Percentiles rank a stretch among this genome's conserved stretches.
These are phyloP conservation scores for Antheraea yamamai DNA, from an alignment of 2,888 invertebrate species.

Conservation along the genomic window DNA sequence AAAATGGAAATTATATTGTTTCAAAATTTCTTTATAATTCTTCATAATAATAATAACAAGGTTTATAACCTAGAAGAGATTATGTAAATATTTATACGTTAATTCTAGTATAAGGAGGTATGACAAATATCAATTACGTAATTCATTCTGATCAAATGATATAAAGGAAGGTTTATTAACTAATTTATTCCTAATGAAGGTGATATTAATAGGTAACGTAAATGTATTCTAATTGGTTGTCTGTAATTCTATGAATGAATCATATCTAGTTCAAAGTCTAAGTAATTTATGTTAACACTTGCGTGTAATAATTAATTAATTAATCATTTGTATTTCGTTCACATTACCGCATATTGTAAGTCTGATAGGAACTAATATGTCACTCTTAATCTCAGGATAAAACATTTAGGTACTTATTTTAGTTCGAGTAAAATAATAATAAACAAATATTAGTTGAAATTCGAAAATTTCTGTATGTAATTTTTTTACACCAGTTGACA, in stretches of 20 bases:
- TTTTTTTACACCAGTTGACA: not conserved
- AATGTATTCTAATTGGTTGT: not conserved
- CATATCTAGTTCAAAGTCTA: not conserved
- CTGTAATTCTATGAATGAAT: constrained; percentile 3
- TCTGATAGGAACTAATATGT: not conserved
- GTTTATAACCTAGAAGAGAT: not conserved
- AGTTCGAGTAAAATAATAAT: not conserved
- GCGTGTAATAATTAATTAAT: not conserved
- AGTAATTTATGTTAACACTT: not conserved
- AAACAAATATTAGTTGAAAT: not conserved
- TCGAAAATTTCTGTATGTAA: not conserved
- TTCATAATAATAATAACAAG: not conserved
- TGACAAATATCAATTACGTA: not conserved
- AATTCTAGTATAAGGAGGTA: not conserved
- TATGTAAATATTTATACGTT: not conserved
- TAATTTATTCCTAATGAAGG: not conserved
- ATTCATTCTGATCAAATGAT: not conserved
- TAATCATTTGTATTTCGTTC: not conserved
- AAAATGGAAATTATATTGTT: too few species aligned
- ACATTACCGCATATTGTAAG: not conserved
- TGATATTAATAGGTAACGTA: not conserved
- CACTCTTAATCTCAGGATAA: not conserved
- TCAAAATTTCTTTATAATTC: too few species aligned
- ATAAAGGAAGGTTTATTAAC: not conserved
- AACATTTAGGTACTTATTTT: not conserved